These are phyloP conservation scores for Apamea anceps DNA, from an alignment of 2,888 invertebrate genomes.

Conservation along the genomic window DNA sequence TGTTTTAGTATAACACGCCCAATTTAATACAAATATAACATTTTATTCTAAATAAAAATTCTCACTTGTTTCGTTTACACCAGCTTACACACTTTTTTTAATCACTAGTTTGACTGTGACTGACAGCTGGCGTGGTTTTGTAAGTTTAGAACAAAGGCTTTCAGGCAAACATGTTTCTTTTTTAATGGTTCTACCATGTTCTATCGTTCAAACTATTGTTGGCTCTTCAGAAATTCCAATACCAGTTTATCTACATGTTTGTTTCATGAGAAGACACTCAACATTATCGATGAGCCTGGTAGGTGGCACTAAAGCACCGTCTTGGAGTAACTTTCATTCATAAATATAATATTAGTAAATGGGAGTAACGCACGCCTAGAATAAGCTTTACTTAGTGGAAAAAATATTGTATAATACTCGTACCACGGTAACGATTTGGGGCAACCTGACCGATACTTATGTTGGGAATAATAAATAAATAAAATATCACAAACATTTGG, in stretches of 20 bases:
- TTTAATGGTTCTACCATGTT: not conserved
- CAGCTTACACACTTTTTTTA: conserved; percentile 4
- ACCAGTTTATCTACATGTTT: not conserved
- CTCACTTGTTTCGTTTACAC: not conserved
- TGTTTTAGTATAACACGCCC: conserved; percentile 7
- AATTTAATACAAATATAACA: conserved; percentile 27
- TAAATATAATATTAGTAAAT: too few species aligned
- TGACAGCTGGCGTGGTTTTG: conserved; percentile 1
- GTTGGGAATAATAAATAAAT: too few species aligned
- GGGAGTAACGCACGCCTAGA: too few species aligned
- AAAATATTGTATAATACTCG: too few species aligned
- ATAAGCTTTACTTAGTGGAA: too few species aligned
- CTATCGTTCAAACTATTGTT: not conserved
- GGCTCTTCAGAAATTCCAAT: not conserved
- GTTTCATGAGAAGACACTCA: not conserved
- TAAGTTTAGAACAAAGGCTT: conserved; percentile 6
- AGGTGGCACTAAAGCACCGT: too few species aligned
- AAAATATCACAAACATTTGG: too few species aligned
- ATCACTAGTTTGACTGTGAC: conserved; percentile 5
- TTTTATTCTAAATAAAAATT: conserved; percentile 9
- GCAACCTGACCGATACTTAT: too few species aligned
- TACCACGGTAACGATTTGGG: too few species aligned
- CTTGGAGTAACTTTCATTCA: too few species aligned
- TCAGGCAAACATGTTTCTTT: not conserved
- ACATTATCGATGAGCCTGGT: too few species aligned